These are phyloP conservation scores for Astropecten irregularis DNA, from an alignment of 53 echinoderm and acorn worm species.

Conservation along the genomic window DNA sequence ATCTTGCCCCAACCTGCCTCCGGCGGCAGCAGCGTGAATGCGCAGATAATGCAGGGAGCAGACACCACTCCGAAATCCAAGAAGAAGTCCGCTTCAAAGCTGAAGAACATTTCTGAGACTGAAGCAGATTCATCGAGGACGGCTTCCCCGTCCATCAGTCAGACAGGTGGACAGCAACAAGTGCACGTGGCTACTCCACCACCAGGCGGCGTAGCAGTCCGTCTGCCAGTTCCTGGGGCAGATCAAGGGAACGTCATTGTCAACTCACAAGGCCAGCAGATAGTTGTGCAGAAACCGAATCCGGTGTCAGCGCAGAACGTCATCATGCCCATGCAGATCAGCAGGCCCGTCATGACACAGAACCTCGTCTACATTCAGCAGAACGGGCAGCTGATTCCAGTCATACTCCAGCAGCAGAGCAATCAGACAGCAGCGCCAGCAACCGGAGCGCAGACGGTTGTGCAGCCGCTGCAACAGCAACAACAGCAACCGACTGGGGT, in stretches of 20 bases:
- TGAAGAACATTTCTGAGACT: conserved; percentile 42
- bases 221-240: conserved; percentile 70
- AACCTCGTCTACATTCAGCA: conserved; percentile 95
- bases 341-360: conserved; percentile 61
- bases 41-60: conserved; percentile 50
- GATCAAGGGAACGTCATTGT: conserved; percentile 57
- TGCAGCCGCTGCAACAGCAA: conserved; percentile 61
- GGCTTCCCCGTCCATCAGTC: conserved; percentile 14
- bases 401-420: conserved; percentile 74
- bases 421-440: conserved; percentile 20
- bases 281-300: conserved; percentile 69
- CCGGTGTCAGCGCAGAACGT: conserved; percentile 55
- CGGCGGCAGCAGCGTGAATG: conserved; percentile 31
- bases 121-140: conserved; percentile 32
- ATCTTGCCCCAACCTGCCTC: conserved; percentile 69
- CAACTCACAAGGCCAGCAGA: conserved; percentile 66
- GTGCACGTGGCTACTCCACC: conserved; percentile 43
- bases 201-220: conserved; percentile 64
- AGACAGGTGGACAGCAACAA: neutral
- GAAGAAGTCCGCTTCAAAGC: conserved; percentile 50
- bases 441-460: conserved; percentile 23
- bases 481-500: conserved; percentile 19
- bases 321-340: conserved; percentile 57
- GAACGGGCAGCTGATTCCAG: conserved; percentile 94
- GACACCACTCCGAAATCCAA: conserved; percentile 48